A percentile compares a stretch with the other conserved stretches of the same genome.
phyloP scores from a whole-genome alignment of 2,888 invertebrate species.

The Eupithecia subumbrata region DNA sequence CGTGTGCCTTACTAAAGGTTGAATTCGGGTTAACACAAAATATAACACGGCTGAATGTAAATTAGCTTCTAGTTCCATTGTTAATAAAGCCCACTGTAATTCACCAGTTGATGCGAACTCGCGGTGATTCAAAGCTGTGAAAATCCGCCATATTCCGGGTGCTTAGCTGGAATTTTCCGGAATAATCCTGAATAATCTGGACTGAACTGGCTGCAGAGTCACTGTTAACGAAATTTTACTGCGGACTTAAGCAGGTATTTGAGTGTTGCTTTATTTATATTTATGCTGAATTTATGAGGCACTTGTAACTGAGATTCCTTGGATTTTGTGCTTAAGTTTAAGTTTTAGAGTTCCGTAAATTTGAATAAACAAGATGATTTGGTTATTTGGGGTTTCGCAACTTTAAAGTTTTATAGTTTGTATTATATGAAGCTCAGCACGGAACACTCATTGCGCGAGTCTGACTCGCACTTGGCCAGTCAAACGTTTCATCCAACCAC shows the following conservation, averaged over 20 bases:
- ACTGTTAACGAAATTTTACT: conserved; percentile 55
- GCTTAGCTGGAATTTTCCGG: conserved; percentile 56
- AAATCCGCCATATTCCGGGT: conserved; percentile 57
- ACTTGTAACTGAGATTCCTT: conserved; percentile 4
- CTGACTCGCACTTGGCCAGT: neutral
- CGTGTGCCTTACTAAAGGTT: neutral
- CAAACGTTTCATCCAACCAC: neutral
- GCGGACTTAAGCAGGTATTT: conserved; percentile 36
- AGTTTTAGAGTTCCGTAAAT: neutral
- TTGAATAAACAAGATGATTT: neutral
- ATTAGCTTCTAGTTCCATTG: conserved; percentile 12
- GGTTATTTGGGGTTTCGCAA: neutral
- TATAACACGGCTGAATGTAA: neutral
- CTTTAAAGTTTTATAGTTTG: neutral
- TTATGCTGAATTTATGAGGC: conserved; percentile 16
- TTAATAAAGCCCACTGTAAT: conserved; percentile 35
- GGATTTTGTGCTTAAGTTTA: neutral
- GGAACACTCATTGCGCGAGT: neutral
- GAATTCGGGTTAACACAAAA: neutral
- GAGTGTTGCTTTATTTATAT: conserved; percentile 18
- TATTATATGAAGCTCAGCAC: neutral
- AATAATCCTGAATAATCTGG: conserved; percentile 50
- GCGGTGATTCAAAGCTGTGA: conserved; percentile 52
- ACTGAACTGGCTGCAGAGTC: conserved; percentile 47
- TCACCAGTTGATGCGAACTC: conserved; percentile 45